Base-by-base conservation (phyloP, 1,140 invertebrate genomes). In the Drosophila micromelanica region DNA sequence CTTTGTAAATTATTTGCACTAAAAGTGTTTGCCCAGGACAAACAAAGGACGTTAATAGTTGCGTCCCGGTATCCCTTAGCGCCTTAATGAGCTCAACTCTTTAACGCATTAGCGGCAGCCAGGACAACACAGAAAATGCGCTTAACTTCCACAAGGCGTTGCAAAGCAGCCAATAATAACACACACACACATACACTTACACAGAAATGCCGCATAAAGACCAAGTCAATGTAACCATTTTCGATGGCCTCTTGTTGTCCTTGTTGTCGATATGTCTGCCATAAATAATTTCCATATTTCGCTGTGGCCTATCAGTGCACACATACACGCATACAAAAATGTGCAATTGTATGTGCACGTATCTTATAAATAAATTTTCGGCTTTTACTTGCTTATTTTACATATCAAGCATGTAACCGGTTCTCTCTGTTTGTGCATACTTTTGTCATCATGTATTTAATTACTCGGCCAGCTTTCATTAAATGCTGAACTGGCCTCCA, bases 401-500 rank as follows among this genome's bases (percentile, higher is more conserved):
- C 43, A 23, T 35, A 38, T 27, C 30, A 27, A 30, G 9, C 35
- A 32, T 35, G 27, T 32, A 35, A 32, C 27, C 15, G 27, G 5
- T 8, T 30, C 15, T 30, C 12, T 43, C 13, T 68, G 23, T 67
- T 23, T 52, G 40, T 51, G 20, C 30, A 32, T 59, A 70, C 65
- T 75, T 81, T 76, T 82, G 82, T 89, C 82, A 78, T 86, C 82
- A 76, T 87, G 82, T 87, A 86, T 87, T 86, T 86, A 86, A 86
- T 87, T 86, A 86, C 82, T 86, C 82, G 70, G 82, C 71, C 82
- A 82, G 82, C 73, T 86, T 86, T 87, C 64, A 86, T 86, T 87
- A 87, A 86, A 87, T 67, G 82, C 68, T 62, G 65, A 59, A 72
- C 69, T 52, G 52, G 27, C 12, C 46, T 51, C 35, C 11, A 23